These are phyloP conservation scores for Pycnonotus jocosus DNA, from an alignment of 2,113 vertebrate genomes.

Conservation along the genomic window DNA sequence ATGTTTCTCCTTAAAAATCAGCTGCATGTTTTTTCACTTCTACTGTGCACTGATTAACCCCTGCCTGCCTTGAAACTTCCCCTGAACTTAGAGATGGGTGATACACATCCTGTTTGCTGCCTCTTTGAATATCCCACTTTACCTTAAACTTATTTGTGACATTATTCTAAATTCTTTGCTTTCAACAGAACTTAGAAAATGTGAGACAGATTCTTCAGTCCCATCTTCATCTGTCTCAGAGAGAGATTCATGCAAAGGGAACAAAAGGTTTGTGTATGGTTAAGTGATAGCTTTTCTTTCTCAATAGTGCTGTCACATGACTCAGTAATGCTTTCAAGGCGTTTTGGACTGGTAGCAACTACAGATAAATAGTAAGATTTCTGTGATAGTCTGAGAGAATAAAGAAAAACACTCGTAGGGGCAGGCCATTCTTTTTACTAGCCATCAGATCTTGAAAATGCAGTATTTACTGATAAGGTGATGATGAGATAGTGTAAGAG, in stretches of 20 bases:
- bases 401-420: background rate
- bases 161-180: background rate
- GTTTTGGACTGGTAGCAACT: background rate
- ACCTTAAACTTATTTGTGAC: background rate
- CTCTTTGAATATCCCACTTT: background rate
- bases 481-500: background rate
- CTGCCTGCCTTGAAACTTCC: background rate
- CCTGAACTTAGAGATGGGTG: background rate
- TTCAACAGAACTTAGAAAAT: slow-evolving; percentile 73
- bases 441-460: background rate
- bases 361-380: background rate
- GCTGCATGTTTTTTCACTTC: background rate
- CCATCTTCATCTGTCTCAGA: slow-evolving; percentile 75
- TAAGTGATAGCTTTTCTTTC: background rate
- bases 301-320: background rate
- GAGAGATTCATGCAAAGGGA: slow-evolving; percentile 74
- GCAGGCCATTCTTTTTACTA: background rate
- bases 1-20: background rate
- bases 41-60: background rate
- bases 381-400: background rate
- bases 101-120: background rate
- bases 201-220: slow-evolving; percentile 75
- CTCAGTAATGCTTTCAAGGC: background rate
- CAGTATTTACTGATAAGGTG: background rate
- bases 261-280: slow-evolving; percentile 74